phyloP scores from a whole-genome alignment of 2,888 invertebrate species.

The Xestia c-nigrum region DNA sequence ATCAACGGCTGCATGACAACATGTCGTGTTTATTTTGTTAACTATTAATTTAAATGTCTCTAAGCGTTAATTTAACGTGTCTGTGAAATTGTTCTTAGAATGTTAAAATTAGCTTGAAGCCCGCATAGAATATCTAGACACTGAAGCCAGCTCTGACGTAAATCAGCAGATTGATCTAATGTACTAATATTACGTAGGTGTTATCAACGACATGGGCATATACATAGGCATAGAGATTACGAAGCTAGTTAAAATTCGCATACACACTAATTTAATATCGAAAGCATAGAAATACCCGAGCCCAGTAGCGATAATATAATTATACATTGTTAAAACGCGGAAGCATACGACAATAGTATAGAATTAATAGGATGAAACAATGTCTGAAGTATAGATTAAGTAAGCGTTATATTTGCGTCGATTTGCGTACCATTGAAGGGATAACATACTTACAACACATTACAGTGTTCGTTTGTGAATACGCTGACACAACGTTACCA shows the following conservation, averaged over 20 bases:
- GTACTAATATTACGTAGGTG: constrained; percentile 87
- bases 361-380: constrained; percentile 87
- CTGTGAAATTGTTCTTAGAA: constrained; percentile 78
- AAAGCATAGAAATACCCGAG: constrained; percentile 91
- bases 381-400: constrained; percentile 85
- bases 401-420: constrained; percentile 87
- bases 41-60: constrained; percentile 71
- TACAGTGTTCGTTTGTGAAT: constrained; percentile 79
- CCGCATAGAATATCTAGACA: constrained; percentile 90
- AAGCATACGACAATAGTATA: constrained; percentile 90
- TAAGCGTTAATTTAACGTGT: constrained; percentile 76
- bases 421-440: constrained; percentile 85
- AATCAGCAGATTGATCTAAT: constrained; percentile 89
- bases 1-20: constrained; percentile 56
- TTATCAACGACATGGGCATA: constrained; percentile 88
- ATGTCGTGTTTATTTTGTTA: constrained; percentile 48
- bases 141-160: constrained; percentile 89
- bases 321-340: constrained; percentile 88
- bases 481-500: constrained; percentile 80
- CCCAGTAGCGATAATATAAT: constrained; percentile 87
- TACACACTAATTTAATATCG: constrained; percentile 90
- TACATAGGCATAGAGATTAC: constrained; percentile 89
- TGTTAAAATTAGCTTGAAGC: constrained; percentile 88
- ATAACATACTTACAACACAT: constrained; percentile 88
- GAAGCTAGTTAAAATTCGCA: constrained; percentile 89